phyloP scores from a whole-genome alignment of 1,140 invertebrate genomes.

The Nylanderia fulva region DNA sequence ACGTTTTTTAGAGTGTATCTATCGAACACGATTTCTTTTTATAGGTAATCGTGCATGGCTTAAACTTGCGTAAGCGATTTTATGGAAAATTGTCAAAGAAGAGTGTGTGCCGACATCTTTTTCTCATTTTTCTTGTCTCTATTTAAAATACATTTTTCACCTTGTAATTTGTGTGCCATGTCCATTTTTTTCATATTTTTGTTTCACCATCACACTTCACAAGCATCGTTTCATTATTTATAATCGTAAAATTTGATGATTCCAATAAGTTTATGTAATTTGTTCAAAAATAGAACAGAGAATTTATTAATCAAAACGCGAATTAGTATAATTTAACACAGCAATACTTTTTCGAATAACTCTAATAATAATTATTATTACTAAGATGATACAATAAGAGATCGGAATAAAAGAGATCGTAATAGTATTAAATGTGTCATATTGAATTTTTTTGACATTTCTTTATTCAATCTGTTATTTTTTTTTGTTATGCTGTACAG shows the following conservation, averaged over 20 bases:
- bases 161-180: slow-evolving; percentile 24
- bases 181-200: slow-evolving; percentile 11
- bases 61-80: slow-evolving; percentile 50
- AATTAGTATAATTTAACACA: background rate
- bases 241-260: background rate
- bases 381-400: too few relatives aligned
- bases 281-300: background rate
- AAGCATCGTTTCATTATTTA: background rate
- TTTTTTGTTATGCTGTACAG: background rate
- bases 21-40: slow-evolving; percentile 42
- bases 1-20: slow-evolving; percentile 32
- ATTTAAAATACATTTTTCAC: slow-evolving; percentile 35
- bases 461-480: slow-evolving; percentile 7
- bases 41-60: slow-evolving; percentile 25
- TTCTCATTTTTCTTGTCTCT: slow-evolving; percentile 15
- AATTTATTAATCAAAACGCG: background rate
- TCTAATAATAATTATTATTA: background rate
- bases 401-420: too few relatives aligned
- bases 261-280: slow-evolving; percentile 2
- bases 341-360: background rate
- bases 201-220: background rate
- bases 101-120: slow-evolving; percentile 15
- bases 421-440: too few relatives aligned
- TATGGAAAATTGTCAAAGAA: slow-evolving; percentile 52
- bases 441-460: background rate